These are phyloP conservation scores for Cryptus armator DNA, from an alignment of 2,888 invertebrate species.

Conservation along the genomic window DNA sequence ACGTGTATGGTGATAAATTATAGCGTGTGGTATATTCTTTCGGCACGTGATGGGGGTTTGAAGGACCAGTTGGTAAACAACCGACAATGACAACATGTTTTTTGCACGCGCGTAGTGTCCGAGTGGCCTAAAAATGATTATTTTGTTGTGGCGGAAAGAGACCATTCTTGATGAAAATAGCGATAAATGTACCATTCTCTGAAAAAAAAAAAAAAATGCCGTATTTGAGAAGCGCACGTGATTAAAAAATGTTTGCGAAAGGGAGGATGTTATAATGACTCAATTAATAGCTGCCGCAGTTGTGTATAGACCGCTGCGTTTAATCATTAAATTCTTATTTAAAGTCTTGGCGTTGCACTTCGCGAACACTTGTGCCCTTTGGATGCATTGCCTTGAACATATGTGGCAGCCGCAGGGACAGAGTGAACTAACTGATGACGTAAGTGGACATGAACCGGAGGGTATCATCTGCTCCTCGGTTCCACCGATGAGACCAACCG, in stretches of 20 bases:
- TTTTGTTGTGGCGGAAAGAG: no score
- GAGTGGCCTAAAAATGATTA: no score
- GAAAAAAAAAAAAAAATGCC: no score
- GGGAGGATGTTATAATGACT: background rate
- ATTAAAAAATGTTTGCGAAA: background rate
- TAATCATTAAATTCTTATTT: background rate
- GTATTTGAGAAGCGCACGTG: no score
- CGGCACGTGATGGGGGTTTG: no score
- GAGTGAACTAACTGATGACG: constrained; percentile 37
- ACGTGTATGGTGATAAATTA: no score
- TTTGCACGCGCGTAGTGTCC: no score
- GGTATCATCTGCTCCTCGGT: constrained; percentile 69
- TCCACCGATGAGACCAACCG: constrained; percentile 72
- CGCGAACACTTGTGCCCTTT: background rate
- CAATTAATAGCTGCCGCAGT: background rate
- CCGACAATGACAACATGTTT: no score
- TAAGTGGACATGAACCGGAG: constrained; percentile 27
- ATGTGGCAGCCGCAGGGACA: background rate
- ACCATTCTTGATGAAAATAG: no score
- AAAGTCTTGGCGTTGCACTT: background rate
- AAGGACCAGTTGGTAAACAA: no score
- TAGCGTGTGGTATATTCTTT: no score
- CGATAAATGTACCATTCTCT: no score
- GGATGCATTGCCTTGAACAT: background rate
- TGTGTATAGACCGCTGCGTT: background rate